Percentiles rank a stretch among this genome's conserved stretches.
These are phyloP conservation scores for Saguinus midas DNA, from an alignment of 2,113 vertebrate species.

Conservation along the genomic window DNA sequence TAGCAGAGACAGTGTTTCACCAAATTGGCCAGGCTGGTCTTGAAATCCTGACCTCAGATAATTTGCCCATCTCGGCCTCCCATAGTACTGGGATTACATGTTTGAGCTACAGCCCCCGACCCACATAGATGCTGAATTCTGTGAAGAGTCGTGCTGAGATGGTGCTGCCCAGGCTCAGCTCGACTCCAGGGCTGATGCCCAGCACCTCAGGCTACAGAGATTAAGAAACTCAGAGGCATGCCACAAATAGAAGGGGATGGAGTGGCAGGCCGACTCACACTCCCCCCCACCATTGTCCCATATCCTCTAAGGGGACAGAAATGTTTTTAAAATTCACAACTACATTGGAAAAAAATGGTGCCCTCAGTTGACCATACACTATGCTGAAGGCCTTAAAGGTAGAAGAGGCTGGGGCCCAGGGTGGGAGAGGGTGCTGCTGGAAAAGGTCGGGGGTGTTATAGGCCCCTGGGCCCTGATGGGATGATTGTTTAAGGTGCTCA, in stretches of 20 bases:
- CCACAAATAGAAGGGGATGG: not conserved
- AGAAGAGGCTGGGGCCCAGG: not conserved
- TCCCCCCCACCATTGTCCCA: fast-evolving
- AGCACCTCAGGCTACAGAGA: not conserved
- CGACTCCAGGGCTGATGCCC: not conserved
- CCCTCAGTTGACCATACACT: not conserved
- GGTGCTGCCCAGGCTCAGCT: not conserved
- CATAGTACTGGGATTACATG: too few relatives aligned
- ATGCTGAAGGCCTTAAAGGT: not conserved
- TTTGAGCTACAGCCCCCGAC: too few relatives aligned
- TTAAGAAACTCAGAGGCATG: not conserved
- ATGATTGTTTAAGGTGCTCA: not conserved
- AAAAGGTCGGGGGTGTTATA: too few relatives aligned
- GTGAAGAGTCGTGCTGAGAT: not conserved
- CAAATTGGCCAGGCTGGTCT: too few relatives aligned
- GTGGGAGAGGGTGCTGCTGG: not conserved
- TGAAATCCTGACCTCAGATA: too few relatives aligned
- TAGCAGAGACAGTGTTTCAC: too few relatives aligned
- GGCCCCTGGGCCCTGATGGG: not conserved
- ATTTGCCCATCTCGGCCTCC: too few relatives aligned
- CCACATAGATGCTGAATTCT: not conserved
- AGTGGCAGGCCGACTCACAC: not conserved
- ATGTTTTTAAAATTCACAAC: not conserved
- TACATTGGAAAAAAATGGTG: not conserved
- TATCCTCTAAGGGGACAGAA: not conserved